phyloP scores from a whole-genome alignment of 2,797 vertebrate species.

The Hypotaenidia philippensis region DNA sequence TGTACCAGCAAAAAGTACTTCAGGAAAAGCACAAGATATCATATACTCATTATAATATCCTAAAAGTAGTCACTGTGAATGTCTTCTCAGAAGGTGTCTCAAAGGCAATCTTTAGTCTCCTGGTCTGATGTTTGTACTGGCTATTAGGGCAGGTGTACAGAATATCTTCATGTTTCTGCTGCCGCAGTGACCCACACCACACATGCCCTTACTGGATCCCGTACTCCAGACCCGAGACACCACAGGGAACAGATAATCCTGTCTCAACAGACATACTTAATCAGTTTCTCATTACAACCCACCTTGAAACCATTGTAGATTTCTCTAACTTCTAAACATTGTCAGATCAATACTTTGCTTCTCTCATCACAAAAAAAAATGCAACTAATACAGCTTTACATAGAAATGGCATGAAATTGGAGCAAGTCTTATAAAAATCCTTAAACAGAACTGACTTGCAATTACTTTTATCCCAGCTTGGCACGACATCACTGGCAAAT shows the following conservation, averaged over 20 bases:
- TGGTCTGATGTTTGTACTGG: background rate
- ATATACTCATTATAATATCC: background rate
- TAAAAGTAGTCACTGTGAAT: too few species aligned
- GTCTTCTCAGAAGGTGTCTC: background rate
- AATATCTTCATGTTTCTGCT: background rate
- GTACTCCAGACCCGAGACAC: accelerated
- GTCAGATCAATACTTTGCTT: background rate
- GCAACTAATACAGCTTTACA: background rate
- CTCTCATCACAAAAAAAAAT: too few species aligned
- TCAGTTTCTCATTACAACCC: background rate
- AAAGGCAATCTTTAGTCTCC: background rate
- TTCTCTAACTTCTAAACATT: background rate
- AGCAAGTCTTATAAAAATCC: background rate
- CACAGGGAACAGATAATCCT: accelerated
- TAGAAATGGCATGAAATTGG: background rate
- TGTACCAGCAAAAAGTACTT: background rate
- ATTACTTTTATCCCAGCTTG: background rate
- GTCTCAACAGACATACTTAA: background rate
- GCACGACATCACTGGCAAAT: background rate
- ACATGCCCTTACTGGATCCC: accelerated
- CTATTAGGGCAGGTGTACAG: accelerated
- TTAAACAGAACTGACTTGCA: background rate
- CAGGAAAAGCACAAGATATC: background rate
- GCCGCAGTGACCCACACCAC: background rate
- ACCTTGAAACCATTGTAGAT: background rate